Percentiles rank a stretch among this genome's conserved stretches.
Evolutionary conservation across 2,113 vertebrate species (phyloP).

Genomic region (Alligator sinensis): DNA sequence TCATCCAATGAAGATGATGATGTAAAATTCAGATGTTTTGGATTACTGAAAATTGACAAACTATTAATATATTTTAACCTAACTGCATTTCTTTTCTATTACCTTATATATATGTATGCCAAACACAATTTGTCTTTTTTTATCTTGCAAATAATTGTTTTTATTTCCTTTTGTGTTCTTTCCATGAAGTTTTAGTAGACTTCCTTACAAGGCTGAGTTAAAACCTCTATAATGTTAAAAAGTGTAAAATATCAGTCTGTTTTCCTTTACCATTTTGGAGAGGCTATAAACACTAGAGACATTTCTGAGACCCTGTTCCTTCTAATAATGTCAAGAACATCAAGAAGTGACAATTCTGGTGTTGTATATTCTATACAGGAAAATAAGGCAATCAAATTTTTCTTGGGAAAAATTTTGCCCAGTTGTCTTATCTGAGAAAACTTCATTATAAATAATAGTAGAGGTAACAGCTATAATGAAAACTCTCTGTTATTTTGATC

Average conservation of each 20-base stretch:
- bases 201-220: not conserved
- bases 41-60: not conserved
- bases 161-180: not conserved
- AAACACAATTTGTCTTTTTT: not conserved
- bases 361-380: not conserved
- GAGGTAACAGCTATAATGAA: constrained; percentile 2
- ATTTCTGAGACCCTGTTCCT: not conserved
- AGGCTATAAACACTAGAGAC: not conserved
- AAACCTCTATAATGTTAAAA: not conserved
- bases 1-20: not conserved
- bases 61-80: not conserved
- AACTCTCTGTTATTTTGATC: constrained; percentile 10
- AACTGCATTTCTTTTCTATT: not conserved
- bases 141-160: not conserved
- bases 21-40: not conserved
- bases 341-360: not conserved
- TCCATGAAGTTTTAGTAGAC: not conserved
- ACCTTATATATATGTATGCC: not conserved
- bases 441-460: not conserved
- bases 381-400: not conserved
- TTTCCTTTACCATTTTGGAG: not conserved
- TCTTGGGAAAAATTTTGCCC: not conserved
- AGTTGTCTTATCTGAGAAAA: constrained; percentile 4
- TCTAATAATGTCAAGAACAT: not conserved
- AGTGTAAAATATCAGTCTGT: not conserved